Evolutionary conservation across 64 coral and sea anemone species (phyloP), one percentile per base, ranked within the genome.

Genomic region (Stichodactyla helianthus): DNA sequence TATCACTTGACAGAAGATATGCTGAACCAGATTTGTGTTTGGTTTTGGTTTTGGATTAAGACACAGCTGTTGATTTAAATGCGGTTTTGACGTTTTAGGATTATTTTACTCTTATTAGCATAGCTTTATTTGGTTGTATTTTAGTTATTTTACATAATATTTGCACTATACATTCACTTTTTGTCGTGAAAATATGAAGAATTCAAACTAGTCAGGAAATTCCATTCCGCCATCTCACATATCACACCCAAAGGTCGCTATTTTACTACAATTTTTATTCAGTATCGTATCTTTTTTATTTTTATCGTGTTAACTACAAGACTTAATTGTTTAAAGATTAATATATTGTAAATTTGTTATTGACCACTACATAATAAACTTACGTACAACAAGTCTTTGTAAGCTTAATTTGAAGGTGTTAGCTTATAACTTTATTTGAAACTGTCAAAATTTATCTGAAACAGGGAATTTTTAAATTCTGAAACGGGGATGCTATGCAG

Each of bases 161-260:
- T 65, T 28, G 10, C 11, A 31, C 12, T 13, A 19, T 71, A 31
- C 22, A 7, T 4, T 35, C 11, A 9, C 27, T 23, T 74, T n/a
- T 9, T 27, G 68, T 31, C 12, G 25, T 12, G 11, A 31, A 74
- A 74, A 31, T 74, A 74, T 23, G 68, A 35, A 8, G 25, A 74
- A 51, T 81, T 50, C 78, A 52, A 81, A 81, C 5, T 81, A 7
- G 52, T 81, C 78, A 81, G 78, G 78, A 81, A 81, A 81, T 81
- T 81, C 78, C 78, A 81, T 81, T 81, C 78, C 52, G n/a, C 2
- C 10, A 22, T 4, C 6, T 74, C 68, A 74, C 68, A 27, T 31
- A 31, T 27, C 68, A 74, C 68, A 31, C 26, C 68, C 68, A 2
- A 25, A 44, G 22, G 23, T 11, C 12, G 23, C 17, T 10, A 9